A percentile compares a stretch with the other conserved stretches of the same genome.
phyloP scores from a whole-genome alignment of 2,113 vertebrate genomes.

The Chlorodrepanis virens region DNA sequence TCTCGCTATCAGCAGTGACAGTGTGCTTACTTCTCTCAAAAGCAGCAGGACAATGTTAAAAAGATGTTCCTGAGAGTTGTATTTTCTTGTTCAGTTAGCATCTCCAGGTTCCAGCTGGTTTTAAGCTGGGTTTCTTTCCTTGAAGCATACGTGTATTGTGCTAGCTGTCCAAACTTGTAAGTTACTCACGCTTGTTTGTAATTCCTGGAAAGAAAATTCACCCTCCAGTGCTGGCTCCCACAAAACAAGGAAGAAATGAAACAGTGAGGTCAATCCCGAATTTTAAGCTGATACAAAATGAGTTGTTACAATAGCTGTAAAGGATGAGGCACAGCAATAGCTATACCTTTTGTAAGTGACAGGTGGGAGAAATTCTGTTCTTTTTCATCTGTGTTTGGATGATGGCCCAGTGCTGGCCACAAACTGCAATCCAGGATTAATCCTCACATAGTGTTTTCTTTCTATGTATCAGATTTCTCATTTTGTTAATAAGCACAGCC shows the following conservation, averaged over 20 bases:
- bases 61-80: background rate
- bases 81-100: background rate
- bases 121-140: slow-evolving; percentile 26
- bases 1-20: background rate
- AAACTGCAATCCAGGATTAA: slow-evolving; percentile 70
- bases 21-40: background rate
- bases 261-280: slow-evolving; percentile 32
- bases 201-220: slow-evolving; percentile 75
- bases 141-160: slow-evolving; percentile 6
- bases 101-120: background rate
- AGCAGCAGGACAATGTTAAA: background rate
- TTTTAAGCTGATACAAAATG: slow-evolving; percentile 54
- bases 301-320: slow-evolving; percentile 35
- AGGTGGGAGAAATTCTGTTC: slow-evolving; percentile 57
- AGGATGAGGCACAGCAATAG: background rate
- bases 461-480: slow-evolving; percentile 77
- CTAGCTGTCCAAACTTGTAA: slow-evolving; percentile 69
- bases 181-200: slow-evolving; percentile 59
- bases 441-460: slow-evolving; percentile 76
- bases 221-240: slow-evolving; percentile 53
- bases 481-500: slow-evolving; percentile 77
- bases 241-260: slow-evolving; percentile 56
- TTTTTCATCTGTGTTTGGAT: slow-evolving; percentile 59
- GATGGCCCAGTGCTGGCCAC: slow-evolving; percentile 64
- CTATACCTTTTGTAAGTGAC: slow-evolving; percentile 62